These are phyloP conservation scores for Nomada fabriciana DNA, from an alignment of 2,888 invertebrate genomes.

Conservation along the genomic window DNA sequence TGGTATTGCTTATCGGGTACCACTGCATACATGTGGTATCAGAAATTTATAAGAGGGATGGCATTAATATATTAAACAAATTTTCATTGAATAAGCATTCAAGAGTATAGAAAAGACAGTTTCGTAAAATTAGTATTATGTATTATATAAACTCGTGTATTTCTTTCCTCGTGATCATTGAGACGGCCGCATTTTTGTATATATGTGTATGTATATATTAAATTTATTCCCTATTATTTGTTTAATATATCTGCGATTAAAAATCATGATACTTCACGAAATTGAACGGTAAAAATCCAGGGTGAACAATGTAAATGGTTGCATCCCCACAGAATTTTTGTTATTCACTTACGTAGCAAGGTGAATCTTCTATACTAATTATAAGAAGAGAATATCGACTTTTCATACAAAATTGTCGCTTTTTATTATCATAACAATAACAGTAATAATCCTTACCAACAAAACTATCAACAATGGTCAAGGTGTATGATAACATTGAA, in stretches of 20 bases:
- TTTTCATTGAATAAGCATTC: background rate
- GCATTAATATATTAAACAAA: slow-evolving; percentile 73
- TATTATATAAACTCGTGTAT: background rate
- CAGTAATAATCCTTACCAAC: slow-evolving; percentile 45
- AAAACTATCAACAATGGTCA: slow-evolving; percentile 59
- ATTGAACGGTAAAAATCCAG: background rate
- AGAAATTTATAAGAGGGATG: slow-evolving; percentile 85
- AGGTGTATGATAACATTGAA: slow-evolving; percentile 61
- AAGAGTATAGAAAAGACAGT: background rate
- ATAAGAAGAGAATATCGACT: slow-evolving; percentile 38
- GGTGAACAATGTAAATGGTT: background rate
- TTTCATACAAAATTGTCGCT: slow-evolving; percentile 36
- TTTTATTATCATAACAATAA: slow-evolving; percentile 58
- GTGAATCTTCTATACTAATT: slow-evolving; percentile 38
- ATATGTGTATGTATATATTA: background rate
- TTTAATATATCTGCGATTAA: background rate
- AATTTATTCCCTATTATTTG: background rate
- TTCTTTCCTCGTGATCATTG: background rate
- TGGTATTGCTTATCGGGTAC: slow-evolving; percentile 93
- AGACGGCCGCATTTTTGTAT: background rate
- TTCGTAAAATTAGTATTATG: background rate
- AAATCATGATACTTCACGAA: background rate
- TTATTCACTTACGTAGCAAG: slow-evolving; percentile 61
- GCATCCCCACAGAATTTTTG: slow-evolving; percentile 10
- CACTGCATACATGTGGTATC: slow-evolving; percentile 92